Evolutionary conservation across 2,888 invertebrate genomes (phyloP), one percentile per base, ranked within the genome.

Genomic region (Tricholauxania praeusta): DNA sequence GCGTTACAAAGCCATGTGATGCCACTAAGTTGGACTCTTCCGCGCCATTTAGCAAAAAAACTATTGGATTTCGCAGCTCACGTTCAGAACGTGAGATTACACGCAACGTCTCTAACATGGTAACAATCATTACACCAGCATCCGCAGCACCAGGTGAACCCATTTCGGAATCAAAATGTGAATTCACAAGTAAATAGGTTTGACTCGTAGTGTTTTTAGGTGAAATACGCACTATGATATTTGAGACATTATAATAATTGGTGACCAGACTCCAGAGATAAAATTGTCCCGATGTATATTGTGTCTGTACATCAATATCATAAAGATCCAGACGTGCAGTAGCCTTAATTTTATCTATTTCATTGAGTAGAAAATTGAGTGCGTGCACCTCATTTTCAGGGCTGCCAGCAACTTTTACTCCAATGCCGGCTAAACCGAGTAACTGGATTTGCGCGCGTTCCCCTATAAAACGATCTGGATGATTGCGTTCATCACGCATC

Each of bases 91-190:
- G 85, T 1, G 90, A 85, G 22, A 86, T 81, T 0, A 85, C 83
- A 5, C 85, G 81, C 12, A 92, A 80, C 0, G 91, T 86, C 80
- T 92, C 92, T 77, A 92, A 80, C 91, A 92, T 91, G 5, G 90
- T 87, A 15, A 90, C 89, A 80, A 91, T 91, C 82, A 90, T 90
- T 7, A 90, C 89, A 47, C 90, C 90, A 85, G 91, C 91, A 82
- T 92, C 92, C 47, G 90, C 91, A 8, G 91, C 91, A 0, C 78
- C 85, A 81, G 95, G 92, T 80, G 96, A 96, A 79, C 91, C 93
- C 32, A 94, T 92, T 76, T 96, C 95, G 59, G 95, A 93, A 86
- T 98, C 98, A 87, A 94, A 97, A 85, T 98, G 98, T 76, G 97
- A 96, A 88, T 98, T 98, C 66, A 98, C 88, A 59, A 98, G 88